phyloP scores from a whole-genome alignment of 2,113 vertebrate species.

The Phalacrocorax carbo region DNA sequence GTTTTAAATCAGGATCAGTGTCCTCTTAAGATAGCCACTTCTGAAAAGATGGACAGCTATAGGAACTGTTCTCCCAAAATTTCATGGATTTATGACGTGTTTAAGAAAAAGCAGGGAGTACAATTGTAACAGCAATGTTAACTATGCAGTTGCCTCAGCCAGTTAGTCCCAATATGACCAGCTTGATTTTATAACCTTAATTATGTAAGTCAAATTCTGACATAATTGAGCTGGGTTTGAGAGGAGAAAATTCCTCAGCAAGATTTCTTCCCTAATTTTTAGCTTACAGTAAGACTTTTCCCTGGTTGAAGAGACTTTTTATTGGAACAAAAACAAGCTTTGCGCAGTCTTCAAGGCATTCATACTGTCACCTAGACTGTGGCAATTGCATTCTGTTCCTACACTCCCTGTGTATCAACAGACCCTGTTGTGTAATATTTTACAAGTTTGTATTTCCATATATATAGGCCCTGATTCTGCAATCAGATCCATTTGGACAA shows the following conservation, averaged over 20 bases:
- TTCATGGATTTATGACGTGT: not conserved
- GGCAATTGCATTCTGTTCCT: not conserved
- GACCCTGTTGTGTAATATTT: not conserved
- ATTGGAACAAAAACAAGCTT: not conserved
- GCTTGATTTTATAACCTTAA: not conserved
- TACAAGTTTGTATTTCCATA: conserved; percentile 46
- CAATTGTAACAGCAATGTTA: not conserved
- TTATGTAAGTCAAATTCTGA: not conserved
- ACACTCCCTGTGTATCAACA: not conserved
- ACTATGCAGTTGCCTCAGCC: not conserved
- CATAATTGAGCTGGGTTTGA: not conserved
- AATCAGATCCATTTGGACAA: conserved; percentile 50
- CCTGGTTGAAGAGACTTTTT: not conserved
- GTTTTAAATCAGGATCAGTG: not conserved
- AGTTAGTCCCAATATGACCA: not conserved
- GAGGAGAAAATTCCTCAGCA: not conserved
- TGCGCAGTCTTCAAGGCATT: not conserved
- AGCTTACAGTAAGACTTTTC: not conserved
- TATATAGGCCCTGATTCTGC: conserved; percentile 43
- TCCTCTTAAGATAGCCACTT: not conserved
- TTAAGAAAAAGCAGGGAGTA: not conserved
- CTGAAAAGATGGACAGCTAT: not conserved
- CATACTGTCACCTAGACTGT: not conserved
- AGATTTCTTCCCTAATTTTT: not conserved
- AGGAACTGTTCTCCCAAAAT: not conserved